phyloP scores from a whole-genome alignment of 2,113 vertebrate genomes.

The Myotis yumanensis region DNA sequence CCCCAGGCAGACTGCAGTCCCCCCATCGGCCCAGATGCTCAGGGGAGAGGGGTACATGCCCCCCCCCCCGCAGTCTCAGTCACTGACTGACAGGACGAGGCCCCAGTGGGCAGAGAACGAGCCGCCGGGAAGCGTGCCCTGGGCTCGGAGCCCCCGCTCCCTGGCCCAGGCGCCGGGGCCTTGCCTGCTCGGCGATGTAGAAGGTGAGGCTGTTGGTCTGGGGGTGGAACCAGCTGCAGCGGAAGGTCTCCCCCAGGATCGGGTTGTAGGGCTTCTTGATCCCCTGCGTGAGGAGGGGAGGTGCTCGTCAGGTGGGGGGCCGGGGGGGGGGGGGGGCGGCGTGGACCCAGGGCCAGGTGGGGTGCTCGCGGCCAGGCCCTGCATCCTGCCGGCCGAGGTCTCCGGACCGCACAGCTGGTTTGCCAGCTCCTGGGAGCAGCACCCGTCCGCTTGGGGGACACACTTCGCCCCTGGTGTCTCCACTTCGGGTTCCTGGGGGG shows the following conservation, averaged over 20 bases:
- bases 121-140: fast-evolving
- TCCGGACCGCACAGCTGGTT: fast-evolving
- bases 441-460: too few species aligned
- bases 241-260: slow-evolving; percentile 95
- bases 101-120: fast-evolving
- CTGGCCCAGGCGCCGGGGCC: neutral
- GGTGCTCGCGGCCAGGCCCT: neutral
- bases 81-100: fast-evolving
- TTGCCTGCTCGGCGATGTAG: slow-evolving; percentile 97
- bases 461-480: neutral
- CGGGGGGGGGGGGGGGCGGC: too few species aligned
- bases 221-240: slow-evolving; percentile 97
- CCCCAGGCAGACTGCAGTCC: neutral
- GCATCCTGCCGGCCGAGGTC: neutral
- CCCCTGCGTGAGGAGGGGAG: slow-evolving; percentile 84
- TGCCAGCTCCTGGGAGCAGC: too few species aligned
- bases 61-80: fast-evolving
- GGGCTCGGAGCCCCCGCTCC: neutral
- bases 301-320: too few species aligned
- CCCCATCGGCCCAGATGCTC: too few species aligned
- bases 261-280: slow-evolving; percentile 99
- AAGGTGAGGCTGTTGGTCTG: slow-evolving; percentile 94
- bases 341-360: fast-evolving
- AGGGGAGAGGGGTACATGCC: fast-evolving
- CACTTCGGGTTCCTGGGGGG: neutral